Evolutionary conservation across 2,113 vertebrate genomes (phyloP).

Genomic region (Bos indicus): DNA sequence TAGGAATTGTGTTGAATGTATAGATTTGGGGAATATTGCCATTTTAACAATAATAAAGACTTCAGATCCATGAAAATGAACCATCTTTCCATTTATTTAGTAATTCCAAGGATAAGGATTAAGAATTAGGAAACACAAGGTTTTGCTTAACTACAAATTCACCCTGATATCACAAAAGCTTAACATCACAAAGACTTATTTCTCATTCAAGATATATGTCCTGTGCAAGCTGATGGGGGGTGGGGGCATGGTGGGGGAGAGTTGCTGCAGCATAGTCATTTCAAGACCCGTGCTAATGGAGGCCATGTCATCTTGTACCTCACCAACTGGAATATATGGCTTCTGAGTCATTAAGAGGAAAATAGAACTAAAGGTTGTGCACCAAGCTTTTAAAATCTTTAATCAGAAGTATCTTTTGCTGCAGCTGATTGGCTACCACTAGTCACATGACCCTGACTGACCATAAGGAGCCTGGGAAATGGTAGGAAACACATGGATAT

Average conservation of each 20-base stretch:
- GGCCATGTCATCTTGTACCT: neutral
- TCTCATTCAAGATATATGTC: neutral
- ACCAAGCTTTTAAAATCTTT: neutral
- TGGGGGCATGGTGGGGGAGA: too few relatives aligned
- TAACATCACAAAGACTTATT: neutral
- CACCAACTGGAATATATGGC: neutral
- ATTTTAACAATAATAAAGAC: neutral
- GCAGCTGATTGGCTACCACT: neutral
- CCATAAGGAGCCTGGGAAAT: neutral
- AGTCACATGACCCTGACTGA: neutral
- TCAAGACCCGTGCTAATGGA: neutral
- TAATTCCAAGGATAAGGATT: neutral
- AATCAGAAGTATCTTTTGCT: neutral
- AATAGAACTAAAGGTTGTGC: neutral
- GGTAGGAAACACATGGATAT: neutral
- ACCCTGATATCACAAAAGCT: neutral
- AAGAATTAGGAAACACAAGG: neutral
- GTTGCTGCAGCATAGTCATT: neutral
- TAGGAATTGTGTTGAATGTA: neutral
- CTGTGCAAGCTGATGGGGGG: neutral
- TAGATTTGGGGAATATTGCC: neutral
- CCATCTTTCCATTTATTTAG: neutral
- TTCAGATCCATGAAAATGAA: neutral
- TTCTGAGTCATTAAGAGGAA: neutral
- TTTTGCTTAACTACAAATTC: constrained; percentile 19